Percentiles rank a stretch among this genome's conserved stretches.
These are phyloP conservation scores for Chloroceryle aenea DNA, from an alignment of 2,113 vertebrate genomes.

Conservation along the genomic window DNA sequence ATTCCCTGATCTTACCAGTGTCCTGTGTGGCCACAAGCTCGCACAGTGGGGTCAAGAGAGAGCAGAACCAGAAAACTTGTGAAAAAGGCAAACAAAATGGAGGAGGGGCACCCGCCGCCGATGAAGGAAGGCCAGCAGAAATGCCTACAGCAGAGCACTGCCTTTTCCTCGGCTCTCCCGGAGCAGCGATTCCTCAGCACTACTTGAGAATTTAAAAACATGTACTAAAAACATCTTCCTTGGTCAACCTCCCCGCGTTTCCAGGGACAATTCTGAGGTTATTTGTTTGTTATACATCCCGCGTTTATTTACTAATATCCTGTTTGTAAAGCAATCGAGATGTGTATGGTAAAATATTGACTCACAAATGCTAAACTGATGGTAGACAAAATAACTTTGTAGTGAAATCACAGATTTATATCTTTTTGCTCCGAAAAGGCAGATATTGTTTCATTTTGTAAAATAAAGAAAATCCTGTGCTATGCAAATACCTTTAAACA, in stretches of 20 bases:
- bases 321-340: neutral
- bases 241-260: constrained; percentile 29
- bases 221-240: constrained; percentile 38
- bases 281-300: neutral
- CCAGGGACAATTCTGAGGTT: neutral
- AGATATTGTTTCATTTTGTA: neutral
- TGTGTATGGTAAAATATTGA: neutral
- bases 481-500: neutral
- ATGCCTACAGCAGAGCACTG: constrained; percentile 54
- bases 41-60: constrained; percentile 44
- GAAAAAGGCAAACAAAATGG: constrained; percentile 68
- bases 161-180: constrained; percentile 73
- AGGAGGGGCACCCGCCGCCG: constrained; percentile 33
- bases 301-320: neutral
- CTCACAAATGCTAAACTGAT: neutral
- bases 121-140: constrained; percentile 69
- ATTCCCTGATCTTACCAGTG: neutral
- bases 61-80: constrained; percentile 50
- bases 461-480: neutral
- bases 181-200: constrained; percentile 68
- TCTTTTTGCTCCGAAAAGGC: neutral
- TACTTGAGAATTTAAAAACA: neutral
- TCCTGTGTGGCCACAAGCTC: constrained; percentile 46
- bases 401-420: neutral
- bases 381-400: neutral